A percentile compares a stretch with the other conserved stretches of the same genome.
Evolutionary conservation across 2,113 vertebrate genomes (phyloP).

Genomic region (Chrysemys picta): DNA sequence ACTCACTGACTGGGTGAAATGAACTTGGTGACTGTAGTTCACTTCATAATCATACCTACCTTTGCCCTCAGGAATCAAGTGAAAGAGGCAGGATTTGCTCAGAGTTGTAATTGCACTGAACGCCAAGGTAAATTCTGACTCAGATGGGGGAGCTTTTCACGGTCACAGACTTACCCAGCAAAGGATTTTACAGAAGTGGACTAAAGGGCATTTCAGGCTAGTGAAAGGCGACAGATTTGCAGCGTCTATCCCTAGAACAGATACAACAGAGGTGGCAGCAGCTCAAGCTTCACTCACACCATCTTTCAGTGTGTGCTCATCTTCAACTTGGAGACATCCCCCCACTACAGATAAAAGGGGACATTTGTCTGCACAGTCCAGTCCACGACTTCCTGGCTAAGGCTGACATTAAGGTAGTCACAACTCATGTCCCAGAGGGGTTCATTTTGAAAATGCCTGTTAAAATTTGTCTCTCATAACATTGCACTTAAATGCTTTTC

Average conservation of each 20-base stretch:
- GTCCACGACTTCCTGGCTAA: neutral
- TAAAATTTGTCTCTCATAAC: neutral
- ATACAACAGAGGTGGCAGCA: neutral
- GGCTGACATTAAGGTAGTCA: neutral
- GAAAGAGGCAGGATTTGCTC: neutral
- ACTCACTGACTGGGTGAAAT: too few species aligned
- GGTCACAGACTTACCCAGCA: neutral
- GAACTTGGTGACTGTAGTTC: neutral
- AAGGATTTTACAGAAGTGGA: neutral
- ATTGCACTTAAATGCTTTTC: neutral
- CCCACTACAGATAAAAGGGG: neutral
- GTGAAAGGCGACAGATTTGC: neutral
- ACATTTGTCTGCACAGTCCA: neutral
- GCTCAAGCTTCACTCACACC: neutral
- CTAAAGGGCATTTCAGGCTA: neutral
- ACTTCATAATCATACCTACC: neutral
- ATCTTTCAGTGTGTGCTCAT: neutral
- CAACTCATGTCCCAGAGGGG: neutral
- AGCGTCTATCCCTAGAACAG: neutral
- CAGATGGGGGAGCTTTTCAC: neutral
- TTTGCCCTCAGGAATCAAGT: neutral
- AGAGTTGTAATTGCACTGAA: neutral
- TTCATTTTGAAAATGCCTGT: neutral
- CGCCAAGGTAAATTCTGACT: neutral
- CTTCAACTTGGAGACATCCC: neutral